Conservation (phyloP, 2,797 vertebrate species). For the Falco peregrinus region DNA sequence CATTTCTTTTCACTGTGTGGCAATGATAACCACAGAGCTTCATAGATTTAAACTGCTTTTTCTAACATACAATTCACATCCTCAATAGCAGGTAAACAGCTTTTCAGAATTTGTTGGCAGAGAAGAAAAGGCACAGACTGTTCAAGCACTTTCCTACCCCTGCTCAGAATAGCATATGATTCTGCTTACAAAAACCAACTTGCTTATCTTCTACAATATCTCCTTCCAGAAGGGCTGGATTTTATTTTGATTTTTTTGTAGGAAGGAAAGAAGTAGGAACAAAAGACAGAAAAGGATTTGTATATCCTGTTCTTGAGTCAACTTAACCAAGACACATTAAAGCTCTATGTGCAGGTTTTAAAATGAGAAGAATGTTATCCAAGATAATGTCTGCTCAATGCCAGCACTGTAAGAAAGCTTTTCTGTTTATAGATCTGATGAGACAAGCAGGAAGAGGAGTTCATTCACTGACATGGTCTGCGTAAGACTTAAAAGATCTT, state of each 20-base stretch:
- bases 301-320: neutral
- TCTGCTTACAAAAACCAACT: slow-evolving; percentile 40
- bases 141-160: slow-evolving; percentile 30
- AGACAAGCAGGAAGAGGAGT: neutral
- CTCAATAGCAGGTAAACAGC: slow-evolving; percentile 12
- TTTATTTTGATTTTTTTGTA: neutral
- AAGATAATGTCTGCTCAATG: neutral
- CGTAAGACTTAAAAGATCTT: neutral
- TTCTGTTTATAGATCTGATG: neutral
- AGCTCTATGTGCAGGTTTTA: neutral
- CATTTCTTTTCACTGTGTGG: neutral
- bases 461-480: neutral
- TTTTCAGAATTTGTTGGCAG: slow-evolving; percentile 49
- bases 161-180: slow-evolving; percentile 37
- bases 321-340: neutral
- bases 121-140: slow-evolving; percentile 49
- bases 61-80: slow-evolving; percentile 18
- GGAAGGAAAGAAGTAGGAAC: neutral
- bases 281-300: neutral
- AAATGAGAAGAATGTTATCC: neutral
- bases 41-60: neutral
- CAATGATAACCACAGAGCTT: neutral
- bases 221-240: neutral
- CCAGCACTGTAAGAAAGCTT: neutral
- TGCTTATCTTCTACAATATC: slow-evolving; percentile 26